A percentile compares a stretch with the other conserved stretches of the same genome.
Conservation (phyloP, 2,888 invertebrate genomes). For the Bombylius discolor region DNA sequence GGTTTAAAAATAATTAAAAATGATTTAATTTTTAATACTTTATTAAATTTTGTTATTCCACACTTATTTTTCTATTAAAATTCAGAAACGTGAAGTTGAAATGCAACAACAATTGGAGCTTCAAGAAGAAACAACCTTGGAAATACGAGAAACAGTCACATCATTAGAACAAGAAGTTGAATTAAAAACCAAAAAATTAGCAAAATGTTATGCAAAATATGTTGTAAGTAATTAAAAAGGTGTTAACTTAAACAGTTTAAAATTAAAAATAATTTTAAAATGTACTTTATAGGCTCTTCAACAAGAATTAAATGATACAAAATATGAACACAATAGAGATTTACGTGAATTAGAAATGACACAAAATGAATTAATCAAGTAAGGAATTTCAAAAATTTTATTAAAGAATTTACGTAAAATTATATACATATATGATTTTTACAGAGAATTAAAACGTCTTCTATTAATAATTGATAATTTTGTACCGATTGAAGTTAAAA, state of each 20-base stretch:
- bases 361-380: constrained; percentile 77
- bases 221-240: constrained; percentile 35
- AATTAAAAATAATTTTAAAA: too few species aligned
- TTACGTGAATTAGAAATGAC: constrained; percentile 83
- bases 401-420: too few species aligned
- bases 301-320: constrained; percentile 67
- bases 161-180: constrained; percentile 94
- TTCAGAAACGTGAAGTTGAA: constrained; percentile 50
- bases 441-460: constrained; percentile 72
- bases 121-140: constrained; percentile 85
- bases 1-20: constrained; percentile 27
- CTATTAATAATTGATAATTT: constrained; percentile 82
- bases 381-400: constrained; percentile 10
- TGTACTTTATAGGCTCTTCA: constrained; percentile 31
- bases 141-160: constrained; percentile 80
- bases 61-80: background rate
- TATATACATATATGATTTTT: constrained; percentile 11
- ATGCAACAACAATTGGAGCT: constrained; percentile 88
- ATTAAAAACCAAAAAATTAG: constrained; percentile 80
- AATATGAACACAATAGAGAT: constrained; percentile 82
- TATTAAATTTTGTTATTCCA: background rate
- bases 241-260: too few species aligned
- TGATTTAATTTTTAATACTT: background rate
- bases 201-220: constrained; percentile 77
- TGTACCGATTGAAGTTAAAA: constrained; percentile 70